Base-by-base conservation (phyloP, 2,888 invertebrate genomes). In the Scaptomyza tumidula region DNA sequence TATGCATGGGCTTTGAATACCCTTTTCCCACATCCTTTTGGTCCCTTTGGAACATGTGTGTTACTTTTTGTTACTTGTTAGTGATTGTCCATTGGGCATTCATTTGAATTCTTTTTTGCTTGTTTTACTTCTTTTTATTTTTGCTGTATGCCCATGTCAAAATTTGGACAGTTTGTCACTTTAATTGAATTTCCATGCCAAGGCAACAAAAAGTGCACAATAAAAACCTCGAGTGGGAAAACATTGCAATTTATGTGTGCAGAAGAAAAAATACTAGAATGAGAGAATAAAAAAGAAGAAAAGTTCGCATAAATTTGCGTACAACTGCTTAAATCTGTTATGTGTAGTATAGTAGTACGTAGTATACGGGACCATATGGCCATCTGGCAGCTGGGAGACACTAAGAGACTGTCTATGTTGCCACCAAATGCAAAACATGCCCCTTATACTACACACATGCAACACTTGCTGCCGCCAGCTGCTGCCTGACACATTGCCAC, bases 101-200 rank as follows among this genome's bases (percentile, higher is more conserved):
- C 82, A 82, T 85, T 76, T 74, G 75, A 74, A 68, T 71, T 63
- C 62, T n/a, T 19, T 50, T 37, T 44, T 60, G 59, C 78, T 62
- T 57, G 53, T 57, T 66, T 39, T 67, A 59, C 52, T 54, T 39
- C 41, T 35, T 13, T 59, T 44, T 13, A 43, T 58, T 61, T 59
- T 44, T 53, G 50, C 35, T 57, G 41, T 58, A 56, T 59, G 70
- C 83, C 86, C 87, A 80, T 89, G 75, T 87, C 89, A 89, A 76
- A 80, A 70, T 83, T 75, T 75, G 86, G 89, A 86, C 89, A 89
- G 86, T 86, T 86, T 86, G 88, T 89, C 86, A 89, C 84, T 89
- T 89, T 79, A 79, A 87, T 87, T 89, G 88, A 85, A 82, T 87
- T 85, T 76, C 71, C 87, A 89, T 84, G 89, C 78, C 77, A 71